A percentile compares a stretch with the other conserved stretches of the same genome.
Evolutionary conservation across 2,113 vertebrate species (phyloP).

Genomic region (Cebus imitator): DNA sequence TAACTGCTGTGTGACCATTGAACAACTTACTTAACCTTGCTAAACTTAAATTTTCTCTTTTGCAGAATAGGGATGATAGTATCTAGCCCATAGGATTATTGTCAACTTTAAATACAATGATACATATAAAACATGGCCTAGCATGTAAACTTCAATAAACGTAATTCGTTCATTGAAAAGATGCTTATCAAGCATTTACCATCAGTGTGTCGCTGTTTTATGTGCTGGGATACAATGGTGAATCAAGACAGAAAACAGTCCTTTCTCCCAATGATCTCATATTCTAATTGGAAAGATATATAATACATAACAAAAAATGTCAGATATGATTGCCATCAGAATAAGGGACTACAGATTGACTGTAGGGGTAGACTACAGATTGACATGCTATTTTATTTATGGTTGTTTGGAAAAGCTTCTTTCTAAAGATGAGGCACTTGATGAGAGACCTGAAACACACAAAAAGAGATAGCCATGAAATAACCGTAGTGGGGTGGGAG

Average conservation of each 20-base stretch:
- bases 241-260: neutral
- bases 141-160: neutral
- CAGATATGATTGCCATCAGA: neutral
- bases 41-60: neutral
- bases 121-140: neutral
- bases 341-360: neutral
- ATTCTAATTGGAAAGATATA: neutral
- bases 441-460: neutral
- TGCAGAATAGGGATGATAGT: neutral
- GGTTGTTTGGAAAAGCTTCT: neutral
- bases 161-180: neutral
- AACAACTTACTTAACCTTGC: constrained; percentile 2
- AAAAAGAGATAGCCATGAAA: neutral
- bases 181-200: neutral
- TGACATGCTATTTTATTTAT: neutral
- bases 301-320: neutral
- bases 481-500: neutral
- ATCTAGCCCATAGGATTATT: neutral
- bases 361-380: neutral
- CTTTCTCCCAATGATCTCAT: neutral
- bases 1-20: neutral
- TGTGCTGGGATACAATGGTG: neutral
- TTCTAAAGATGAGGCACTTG: neutral
- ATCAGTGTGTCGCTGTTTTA: neutral
- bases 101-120: neutral